These are phyloP conservation scores for Stegastes partitus DNA, from an alignment of 2,113 vertebrate species.

Conservation along the genomic window DNA sequence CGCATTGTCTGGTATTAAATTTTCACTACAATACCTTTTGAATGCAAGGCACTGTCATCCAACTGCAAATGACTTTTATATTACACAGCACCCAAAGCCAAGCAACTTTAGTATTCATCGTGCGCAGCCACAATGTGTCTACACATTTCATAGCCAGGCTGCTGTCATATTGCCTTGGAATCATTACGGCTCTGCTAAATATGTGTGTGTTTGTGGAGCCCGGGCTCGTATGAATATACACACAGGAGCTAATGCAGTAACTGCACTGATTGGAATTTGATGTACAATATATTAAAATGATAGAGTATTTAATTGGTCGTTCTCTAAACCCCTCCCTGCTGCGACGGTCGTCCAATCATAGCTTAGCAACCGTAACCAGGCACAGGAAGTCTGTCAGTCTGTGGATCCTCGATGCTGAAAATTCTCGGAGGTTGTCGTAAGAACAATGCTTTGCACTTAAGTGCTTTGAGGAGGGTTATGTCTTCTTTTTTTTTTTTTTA, in stretches of 20 bases:
- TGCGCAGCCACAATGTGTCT: constrained; percentile 44
- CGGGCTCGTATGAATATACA: constrained; percentile 1
- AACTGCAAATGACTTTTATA: constrained; percentile 70
- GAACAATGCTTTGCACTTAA: too few relatives aligned
- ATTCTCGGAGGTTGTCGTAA: too few relatives aligned
- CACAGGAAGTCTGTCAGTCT: neutral
- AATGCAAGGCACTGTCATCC: constrained; percentile 59
- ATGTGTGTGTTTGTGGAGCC: constrained; percentile 16
- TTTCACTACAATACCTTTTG: constrained; percentile 60
- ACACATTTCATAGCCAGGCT: constrained; percentile 44
- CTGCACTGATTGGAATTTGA: constrained; percentile 33
- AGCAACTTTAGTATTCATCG: constrained; percentile 49
- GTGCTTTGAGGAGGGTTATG: too few relatives aligned
- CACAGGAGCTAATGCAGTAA: constrained; percentile 19
- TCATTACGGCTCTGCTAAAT: constrained; percentile 50
- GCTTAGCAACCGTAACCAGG: constrained; percentile 8
- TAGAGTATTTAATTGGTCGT: constrained; percentile 22
- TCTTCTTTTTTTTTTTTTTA: too few relatives aligned
- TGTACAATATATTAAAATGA: constrained; percentile 35
- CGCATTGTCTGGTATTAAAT: constrained; percentile 63
- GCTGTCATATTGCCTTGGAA: constrained; percentile 44
- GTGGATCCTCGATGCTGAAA: neutral
- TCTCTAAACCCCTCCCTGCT: neutral
- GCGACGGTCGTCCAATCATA: neutral
- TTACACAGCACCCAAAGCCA: constrained; percentile 42